These are phyloP conservation scores for Synergus gifuensis DNA, from an alignment of 2,888 invertebrate species.

Conservation along the genomic window DNA sequence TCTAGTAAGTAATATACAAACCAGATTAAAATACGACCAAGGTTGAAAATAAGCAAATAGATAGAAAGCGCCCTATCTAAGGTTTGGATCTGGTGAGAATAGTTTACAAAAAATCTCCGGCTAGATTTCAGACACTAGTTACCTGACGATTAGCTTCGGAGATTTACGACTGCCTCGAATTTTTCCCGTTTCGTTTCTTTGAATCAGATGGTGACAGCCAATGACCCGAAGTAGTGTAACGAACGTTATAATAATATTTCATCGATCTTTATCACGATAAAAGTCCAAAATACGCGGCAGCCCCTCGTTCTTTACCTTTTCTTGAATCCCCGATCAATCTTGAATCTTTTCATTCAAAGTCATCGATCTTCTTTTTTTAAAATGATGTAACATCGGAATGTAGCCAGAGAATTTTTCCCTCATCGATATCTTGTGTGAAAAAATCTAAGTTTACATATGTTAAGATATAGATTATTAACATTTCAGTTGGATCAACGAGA, in stretches of 20 bases:
- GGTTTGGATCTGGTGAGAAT: constrained; percentile 9
- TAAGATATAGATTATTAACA: constrained; percentile 11
- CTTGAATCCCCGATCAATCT: constrained; percentile 21
- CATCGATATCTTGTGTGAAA: constrained; percentile 8
- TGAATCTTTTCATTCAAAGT: constrained; percentile 20
- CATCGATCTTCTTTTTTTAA: constrained; percentile 3
- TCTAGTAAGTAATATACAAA: background rate
- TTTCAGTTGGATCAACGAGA: background rate
- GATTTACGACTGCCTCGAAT: constrained; percentile 28
- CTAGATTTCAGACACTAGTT: constrained; percentile 18
- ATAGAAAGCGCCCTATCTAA: constrained; percentile 8
- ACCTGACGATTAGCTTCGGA: constrained; percentile 23
- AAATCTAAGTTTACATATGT: background rate
- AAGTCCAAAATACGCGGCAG: background rate
- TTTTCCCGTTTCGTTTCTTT: constrained; percentile 38
- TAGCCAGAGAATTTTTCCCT: constrained; percentile 19
- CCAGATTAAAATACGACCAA: constrained; percentile 12
- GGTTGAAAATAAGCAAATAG: constrained; percentile 9
- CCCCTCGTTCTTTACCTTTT: constrained; percentile 1
- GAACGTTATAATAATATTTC: constrained; percentile 30
- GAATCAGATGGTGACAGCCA: constrained; percentile 34
- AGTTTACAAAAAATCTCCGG: constrained; percentile 15
- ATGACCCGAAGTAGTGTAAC: constrained; percentile 34
- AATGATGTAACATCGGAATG: constrained; percentile 6
- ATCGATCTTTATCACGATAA: constrained; percentile 21